Base-by-base conservation (phyloP, 2,888 invertebrate genomes). In the Cyclophora albipunctata region DNA sequence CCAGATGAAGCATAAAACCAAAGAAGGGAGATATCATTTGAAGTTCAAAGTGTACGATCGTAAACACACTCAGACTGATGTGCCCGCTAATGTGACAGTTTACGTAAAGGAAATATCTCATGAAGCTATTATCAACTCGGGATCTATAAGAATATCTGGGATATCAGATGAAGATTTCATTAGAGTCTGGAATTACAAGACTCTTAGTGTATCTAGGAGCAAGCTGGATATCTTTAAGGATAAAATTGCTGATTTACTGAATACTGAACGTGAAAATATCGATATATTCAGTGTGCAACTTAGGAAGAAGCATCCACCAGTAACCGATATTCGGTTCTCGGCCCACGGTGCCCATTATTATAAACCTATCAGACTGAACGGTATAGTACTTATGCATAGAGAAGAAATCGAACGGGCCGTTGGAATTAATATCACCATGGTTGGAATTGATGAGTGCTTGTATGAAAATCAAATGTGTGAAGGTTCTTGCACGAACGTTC, bases 111-210 rank as follows among this genome's bases (percentile, higher is more conserved):
- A 96, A 77, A 97, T 99, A 68, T 95, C 97, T 0, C 96, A 98
- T 69, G 98, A 98, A 67, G 98, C 98, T 20, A 96, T 99, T 20
- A 90, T 96, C 46, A 98, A 98, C 83, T 98, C 98, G 0, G 98
- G 98, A 2, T 98, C 98, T 0, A 93, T 99, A 49, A 90, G 98
- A 61, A 92, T 99, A 72, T 93, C 96, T 37, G 98, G 98, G 42
- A 95, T 98, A 71, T 95, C 97, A 0, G 98, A 98, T 71, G 98
- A 98, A 82, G 97, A 98, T 77, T 99, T 98, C 71, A 96, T 99
- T 58, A 90, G 97, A 57, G 95, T 97, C 5, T 97, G 96, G 97
- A 95, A 96, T 84, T 97, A 97, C 78, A 94, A 94, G 85, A 94
- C 94, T 0, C 93, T 96, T 66, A 94, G 94, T 65, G 90, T 96